Conservation (phyloP, 2,888 invertebrate genomes). For the Mythimna impura region DNA sequence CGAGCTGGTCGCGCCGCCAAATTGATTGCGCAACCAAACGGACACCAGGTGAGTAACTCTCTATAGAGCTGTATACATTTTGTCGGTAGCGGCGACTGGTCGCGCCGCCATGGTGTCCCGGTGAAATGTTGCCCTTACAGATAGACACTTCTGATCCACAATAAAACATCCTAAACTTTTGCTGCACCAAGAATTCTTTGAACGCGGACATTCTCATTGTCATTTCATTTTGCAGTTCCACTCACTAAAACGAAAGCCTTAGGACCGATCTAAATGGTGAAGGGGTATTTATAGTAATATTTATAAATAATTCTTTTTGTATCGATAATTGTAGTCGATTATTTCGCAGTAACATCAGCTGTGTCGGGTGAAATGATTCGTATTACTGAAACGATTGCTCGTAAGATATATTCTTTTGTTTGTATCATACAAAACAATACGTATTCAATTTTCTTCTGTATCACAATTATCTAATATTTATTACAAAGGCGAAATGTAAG, state of each 20-base stretch:
- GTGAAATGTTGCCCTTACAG: background rate
- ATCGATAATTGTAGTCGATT: constrained; percentile 20
- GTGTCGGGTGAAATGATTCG: constrained; percentile 2
- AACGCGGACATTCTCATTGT: constrained; percentile 9
- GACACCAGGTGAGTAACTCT: no score
- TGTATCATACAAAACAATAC: background rate
- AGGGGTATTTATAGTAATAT: constrained; percentile 28
- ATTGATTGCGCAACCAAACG: no score
- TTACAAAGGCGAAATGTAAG: no score
- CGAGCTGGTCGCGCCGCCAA: no score
- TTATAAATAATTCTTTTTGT: constrained; percentile 34
- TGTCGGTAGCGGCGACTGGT: no score
- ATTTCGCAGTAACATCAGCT: constrained; percentile 12
- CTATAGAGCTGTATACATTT: no score
- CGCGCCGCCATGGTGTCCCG: no score
- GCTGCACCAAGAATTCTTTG: constrained; percentile 19
- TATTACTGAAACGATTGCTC: background rate
- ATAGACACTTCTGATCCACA: background rate
- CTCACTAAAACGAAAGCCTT: constrained; percentile 27
- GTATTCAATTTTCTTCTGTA: no score
- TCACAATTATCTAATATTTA: no score
- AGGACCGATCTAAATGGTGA: constrained; percentile 28
- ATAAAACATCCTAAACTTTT: constrained; percentile 10
- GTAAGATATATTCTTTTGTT: background rate
- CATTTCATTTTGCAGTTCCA: constrained; percentile 19